Conservation (phyloP, 2,113 vertebrate species). For the Agapornis roseicollis region DNA sequence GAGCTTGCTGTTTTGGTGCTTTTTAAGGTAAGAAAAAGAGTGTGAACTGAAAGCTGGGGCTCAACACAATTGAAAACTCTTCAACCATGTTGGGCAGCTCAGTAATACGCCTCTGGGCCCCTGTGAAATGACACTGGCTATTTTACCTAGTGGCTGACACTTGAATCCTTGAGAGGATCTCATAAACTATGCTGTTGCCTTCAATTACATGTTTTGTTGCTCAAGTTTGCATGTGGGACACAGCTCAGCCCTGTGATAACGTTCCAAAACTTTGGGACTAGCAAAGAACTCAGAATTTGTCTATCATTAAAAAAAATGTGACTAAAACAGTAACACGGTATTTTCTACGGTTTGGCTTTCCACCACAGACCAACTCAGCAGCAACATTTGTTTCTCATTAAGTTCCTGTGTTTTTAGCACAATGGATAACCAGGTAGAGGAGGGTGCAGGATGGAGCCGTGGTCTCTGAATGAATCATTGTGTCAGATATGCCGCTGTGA, state of each 20-base stretch:
- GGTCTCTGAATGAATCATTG: conserved; percentile 9
- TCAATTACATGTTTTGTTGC: background rate
- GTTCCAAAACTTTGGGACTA: background rate
- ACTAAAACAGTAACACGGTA: background rate
- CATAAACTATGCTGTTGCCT: background rate
- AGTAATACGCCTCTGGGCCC: background rate
- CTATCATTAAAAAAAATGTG: background rate
- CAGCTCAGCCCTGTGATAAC: background rate
- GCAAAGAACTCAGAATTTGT: background rate
- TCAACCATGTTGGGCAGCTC: background rate
- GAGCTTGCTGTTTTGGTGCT: background rate
- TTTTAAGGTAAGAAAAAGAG: background rate
- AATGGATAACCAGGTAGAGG: background rate
- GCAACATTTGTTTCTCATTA: conserved; percentile 42
- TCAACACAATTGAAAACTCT: background rate
- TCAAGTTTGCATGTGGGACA: background rate
- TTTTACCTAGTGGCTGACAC: background rate
- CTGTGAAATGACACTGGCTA: background rate
- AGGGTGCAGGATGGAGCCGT: background rate
- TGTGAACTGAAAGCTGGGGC: background rate
- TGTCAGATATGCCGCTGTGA: background rate
- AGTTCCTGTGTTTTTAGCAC: background rate
- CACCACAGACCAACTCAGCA: background rate
- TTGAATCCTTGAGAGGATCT: background rate
- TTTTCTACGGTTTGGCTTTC: background rate